Percentiles rank a stretch among this genome's conserved stretches.
These are phyloP conservation scores for Monochamus saltuarius DNA, from an alignment of 1,140 invertebrate species.

Conservation along the genomic window DNA sequence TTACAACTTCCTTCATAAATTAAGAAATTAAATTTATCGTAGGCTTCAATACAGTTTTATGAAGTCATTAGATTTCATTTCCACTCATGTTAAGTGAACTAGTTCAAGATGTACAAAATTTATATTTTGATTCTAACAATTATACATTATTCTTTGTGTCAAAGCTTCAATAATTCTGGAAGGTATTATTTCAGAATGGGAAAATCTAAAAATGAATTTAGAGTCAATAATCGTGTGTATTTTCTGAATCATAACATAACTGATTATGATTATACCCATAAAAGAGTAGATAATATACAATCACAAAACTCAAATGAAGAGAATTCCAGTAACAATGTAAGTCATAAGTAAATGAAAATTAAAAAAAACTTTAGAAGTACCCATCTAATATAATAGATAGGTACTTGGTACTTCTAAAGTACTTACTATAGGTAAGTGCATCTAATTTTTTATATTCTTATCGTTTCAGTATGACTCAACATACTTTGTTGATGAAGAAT, in stretches of 20 bases:
- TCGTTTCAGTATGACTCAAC: background rate
- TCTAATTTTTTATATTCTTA: background rate
- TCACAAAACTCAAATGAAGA: slow-evolving; percentile 10
- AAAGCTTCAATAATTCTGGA: slow-evolving; percentile 17
- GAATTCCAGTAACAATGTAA: slow-evolving; percentile 6
- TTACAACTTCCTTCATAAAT: no score
- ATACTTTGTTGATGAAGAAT: slow-evolving; percentile 29
- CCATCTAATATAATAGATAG: background rate
- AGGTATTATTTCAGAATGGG: slow-evolving; percentile 31
- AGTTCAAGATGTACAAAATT: no score
- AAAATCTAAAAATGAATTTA: slow-evolving; percentile 30
- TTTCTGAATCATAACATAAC: slow-evolving; percentile 33
- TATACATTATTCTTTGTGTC: background rate
- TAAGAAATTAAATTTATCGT: no score
- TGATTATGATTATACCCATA: slow-evolving; percentile 19
- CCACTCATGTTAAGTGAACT: no score
- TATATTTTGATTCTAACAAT: no score
- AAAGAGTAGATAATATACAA: slow-evolving; percentile 10
- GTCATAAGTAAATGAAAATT: background rate
- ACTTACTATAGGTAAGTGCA: background rate
- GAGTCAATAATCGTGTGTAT: slow-evolving; percentile 25
- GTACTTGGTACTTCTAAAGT: background rate
- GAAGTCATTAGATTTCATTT: no score
- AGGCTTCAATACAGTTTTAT: no score
- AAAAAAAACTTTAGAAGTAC: background rate